Evolutionary conservation across 2,113 vertebrate species (phyloP).

Genomic region (Mesitornis unicolor): DNA sequence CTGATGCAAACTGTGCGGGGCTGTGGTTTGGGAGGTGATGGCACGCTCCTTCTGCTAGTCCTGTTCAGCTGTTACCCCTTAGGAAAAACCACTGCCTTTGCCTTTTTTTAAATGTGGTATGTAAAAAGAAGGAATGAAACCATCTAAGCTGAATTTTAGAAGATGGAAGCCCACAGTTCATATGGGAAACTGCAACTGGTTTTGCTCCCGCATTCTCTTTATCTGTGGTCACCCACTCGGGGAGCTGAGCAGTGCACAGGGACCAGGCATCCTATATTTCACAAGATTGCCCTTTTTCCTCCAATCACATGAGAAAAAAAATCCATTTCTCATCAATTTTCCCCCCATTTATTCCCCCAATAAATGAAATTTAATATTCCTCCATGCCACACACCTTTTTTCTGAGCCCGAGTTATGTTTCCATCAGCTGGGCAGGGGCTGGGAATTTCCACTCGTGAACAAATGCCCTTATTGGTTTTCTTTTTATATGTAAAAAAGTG

Average conservation of each 20-base stretch:
- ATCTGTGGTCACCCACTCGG: fast-evolving
- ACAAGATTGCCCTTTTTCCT: background rate
- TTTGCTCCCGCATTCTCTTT: fast-evolving
- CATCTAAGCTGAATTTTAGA: background rate
- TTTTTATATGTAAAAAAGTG: background rate
- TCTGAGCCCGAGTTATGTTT: fast-evolving
- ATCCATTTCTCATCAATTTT: background rate
- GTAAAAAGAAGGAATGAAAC: background rate
- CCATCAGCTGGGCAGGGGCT: background rate
- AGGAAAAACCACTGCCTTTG: background rate
- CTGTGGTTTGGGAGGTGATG: too few relatives aligned
- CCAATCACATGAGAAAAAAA: background rate
- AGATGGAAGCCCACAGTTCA: background rate
- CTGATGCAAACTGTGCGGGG: fast-evolving
- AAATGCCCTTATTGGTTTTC: background rate
- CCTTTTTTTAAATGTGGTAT: background rate
- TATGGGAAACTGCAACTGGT: background rate
- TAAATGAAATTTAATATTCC: background rate
- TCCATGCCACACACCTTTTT: fast-evolving
- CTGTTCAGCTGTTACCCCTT: background rate
- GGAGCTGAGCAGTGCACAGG: background rate
- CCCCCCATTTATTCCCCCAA: background rate
- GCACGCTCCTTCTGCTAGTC: background rate
- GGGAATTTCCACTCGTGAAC: background rate
- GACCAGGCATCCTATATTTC: background rate